Evolutionary conservation across 2,797 vertebrate species (phyloP), one percentile per base, ranked within the genome.

Genomic region (Columba guinea): DNA sequence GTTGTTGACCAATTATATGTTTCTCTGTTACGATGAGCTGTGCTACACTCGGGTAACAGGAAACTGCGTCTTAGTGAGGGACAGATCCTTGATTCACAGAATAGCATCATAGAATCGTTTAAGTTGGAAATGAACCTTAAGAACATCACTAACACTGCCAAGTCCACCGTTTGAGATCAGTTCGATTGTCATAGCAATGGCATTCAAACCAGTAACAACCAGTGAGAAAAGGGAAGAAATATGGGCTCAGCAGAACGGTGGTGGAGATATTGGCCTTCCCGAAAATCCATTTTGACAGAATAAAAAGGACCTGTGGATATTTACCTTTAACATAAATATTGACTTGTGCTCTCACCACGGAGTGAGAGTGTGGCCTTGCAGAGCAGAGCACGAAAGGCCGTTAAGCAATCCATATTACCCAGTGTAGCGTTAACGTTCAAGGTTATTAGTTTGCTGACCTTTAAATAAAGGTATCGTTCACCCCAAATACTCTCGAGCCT

Each of bases 241-340:
- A 15, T 6, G 28, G 21, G 22, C 49, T 52, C 27, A 35, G 53
- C 58, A 64, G 79, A 76, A 20, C 10, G 6, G 28, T 11, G 3
- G 5, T 26, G 19, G 23, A 67, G 60, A 7, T 56, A 39, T 83
- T 93, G 80, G 28, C 49, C 21, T 84, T 81, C 44, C 44, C 2
- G 4, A 64, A 65, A 37, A 32, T 24, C 14, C 0, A 0, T 30
- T 86, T 46, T 60, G 35, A 37, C 32, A 48, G 58, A 75, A 44
- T 34, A 21, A 44, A 78, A 68, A 70, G 23, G 62, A 59, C 23
- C 32, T 14, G 0, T 4, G 1, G 69, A 12, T 55, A 52, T 23
- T 23, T 2, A 3, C 19, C 11, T 7, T 19, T 32, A 27, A 73
- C 17, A 34, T 22, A 70, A 79, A 77, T 59, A 67, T 2, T 85